Percentiles rank a stretch among this genome's conserved stretches.
Evolutionary conservation across 2,888 invertebrate species (phyloP).

Genomic region (Drosophila planitibia): DNA sequence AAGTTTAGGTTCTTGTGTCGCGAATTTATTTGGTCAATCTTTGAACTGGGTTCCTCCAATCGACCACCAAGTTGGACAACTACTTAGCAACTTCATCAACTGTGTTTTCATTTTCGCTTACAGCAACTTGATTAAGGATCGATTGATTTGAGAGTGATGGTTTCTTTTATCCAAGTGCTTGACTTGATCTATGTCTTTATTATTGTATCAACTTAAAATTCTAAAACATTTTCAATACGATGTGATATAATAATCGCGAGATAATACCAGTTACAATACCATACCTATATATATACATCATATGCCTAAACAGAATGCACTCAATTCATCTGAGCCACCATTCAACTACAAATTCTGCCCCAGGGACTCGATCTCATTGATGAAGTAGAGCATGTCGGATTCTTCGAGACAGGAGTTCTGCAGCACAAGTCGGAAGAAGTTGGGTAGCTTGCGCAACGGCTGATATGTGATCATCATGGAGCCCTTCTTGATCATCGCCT

Average conservation of each 20-base stretch:
- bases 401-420: conserved; percentile 95
- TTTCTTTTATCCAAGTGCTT: conserved; percentile 23
- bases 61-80: not conserved
- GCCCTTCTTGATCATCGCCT: conserved; percentile 97
- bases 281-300: conserved; percentile 45
- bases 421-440: conserved; percentile 97
- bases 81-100: not conserved
- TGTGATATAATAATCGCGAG: conserved; percentile 24
- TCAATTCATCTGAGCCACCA: conserved; percentile 16
- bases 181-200: conserved; percentile 35
- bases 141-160: not conserved
- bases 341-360: conserved; percentile 88
- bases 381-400: conserved; percentile 94
- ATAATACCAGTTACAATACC: conserved; percentile 50
- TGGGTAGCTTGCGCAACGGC: conserved; percentile 92
- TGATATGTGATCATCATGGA: conserved; percentile 99
- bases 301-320: conserved; percentile 66
- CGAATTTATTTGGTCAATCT: not conserved
- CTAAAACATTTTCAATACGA: conserved; percentile 29
- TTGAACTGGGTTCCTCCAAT: not conserved
- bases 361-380: conserved; percentile 94
- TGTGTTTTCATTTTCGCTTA: not conserved
- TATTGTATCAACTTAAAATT: conserved; percentile 43
- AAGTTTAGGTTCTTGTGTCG: too few relatives aligned
- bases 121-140: not conserved